Percentiles rank a stretch among this genome's conserved stretches.
Evolutionary conservation across 1,140 invertebrate genomes (phyloP).

Genomic region (Delia radicum): DNA sequence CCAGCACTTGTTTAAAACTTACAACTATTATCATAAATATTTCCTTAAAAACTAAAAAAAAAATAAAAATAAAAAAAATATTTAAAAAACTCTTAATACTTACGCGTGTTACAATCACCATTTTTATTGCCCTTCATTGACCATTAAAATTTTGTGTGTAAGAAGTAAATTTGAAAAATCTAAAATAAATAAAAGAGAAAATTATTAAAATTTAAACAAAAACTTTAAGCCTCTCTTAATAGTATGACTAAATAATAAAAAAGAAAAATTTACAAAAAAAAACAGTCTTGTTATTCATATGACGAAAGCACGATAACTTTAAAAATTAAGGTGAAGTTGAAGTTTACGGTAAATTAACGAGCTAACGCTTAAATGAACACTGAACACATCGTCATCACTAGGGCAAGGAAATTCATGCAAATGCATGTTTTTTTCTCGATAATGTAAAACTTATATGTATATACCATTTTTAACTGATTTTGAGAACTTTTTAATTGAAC

Average conservation of each 20-base stretch:
- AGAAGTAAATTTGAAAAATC: constrained; percentile 23
- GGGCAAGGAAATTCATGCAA: too few species aligned
- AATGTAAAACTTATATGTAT: too few species aligned
- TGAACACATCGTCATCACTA: too few species aligned
- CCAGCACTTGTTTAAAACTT: neutral
- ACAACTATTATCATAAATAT: neutral
- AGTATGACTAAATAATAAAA: neutral
- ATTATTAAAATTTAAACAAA: neutral
- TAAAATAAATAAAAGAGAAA: neutral
- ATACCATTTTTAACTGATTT: too few species aligned
- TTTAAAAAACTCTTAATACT: constrained; percentile 32
- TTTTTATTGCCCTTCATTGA: constrained; percentile 55
- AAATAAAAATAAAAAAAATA: neutral
- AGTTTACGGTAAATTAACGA: constrained; percentile 56
- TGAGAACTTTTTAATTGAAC: too few species aligned
- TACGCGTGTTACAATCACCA: constrained; percentile 56
- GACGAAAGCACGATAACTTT: neutral
- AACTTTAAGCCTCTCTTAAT: neutral
- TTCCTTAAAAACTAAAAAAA: neutral
- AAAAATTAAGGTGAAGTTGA: constrained; percentile 50
- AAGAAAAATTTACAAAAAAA: neutral
- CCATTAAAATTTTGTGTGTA: constrained; percentile 30
- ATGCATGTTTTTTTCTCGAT: too few species aligned
- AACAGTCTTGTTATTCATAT: constrained; percentile 3
- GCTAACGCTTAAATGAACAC: constrained; percentile 25